Evolutionary conservation across 2,113 vertebrate genomes (phyloP).

Genomic region (Apus apus): DNA sequence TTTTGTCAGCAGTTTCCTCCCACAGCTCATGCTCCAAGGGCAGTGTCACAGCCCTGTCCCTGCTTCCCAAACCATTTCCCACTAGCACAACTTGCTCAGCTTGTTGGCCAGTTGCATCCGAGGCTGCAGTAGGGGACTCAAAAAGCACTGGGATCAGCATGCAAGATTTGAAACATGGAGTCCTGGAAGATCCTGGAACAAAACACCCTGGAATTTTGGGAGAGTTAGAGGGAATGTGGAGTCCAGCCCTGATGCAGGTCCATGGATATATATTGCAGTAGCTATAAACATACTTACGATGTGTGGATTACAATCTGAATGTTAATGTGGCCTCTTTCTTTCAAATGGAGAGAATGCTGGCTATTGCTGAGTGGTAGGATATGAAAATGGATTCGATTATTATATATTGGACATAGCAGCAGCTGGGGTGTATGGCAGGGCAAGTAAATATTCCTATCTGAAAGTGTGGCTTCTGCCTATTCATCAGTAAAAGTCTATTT

Average conservation of each 20-base stretch:
- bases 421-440: constrained; percentile 2
- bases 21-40: accelerated
- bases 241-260: background rate
- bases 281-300: background rate
- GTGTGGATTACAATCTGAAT: background rate
- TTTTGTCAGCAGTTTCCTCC: accelerated
- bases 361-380: background rate
- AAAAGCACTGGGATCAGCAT: background rate
- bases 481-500: background rate
- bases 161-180: background rate
- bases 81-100: background rate
- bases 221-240: background rate
- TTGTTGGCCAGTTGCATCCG: background rate
- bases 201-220: background rate
- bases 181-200: background rate
- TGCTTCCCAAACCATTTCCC: background rate
- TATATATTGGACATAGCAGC: constrained; percentile 15
- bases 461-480: constrained; percentile 2
- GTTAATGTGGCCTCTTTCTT: background rate
- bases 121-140: background rate
- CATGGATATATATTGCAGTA: background rate
- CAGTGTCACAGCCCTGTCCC: background rate
- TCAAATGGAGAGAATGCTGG: background rate
- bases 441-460: constrained; percentile 45
- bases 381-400: constrained; percentile 35